Base-by-base conservation (phyloP, 2,888 invertebrate species). In the Crematogaster levior region DNA sequence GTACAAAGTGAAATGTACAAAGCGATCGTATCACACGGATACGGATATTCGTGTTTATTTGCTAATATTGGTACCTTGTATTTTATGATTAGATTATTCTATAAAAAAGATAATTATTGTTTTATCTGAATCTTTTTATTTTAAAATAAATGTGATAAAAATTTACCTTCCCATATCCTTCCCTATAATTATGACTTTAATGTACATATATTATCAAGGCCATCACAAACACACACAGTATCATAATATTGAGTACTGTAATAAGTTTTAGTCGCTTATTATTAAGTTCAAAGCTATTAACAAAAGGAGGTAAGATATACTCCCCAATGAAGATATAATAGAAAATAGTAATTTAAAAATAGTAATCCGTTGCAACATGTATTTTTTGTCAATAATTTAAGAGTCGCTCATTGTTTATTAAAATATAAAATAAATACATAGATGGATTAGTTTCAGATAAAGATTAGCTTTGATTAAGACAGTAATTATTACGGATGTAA, bases 121-220 rank as follows among this genome's bases (percentile, higher is more conserved):
- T 40, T 63, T 40, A 24, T 2, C 15, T 61, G 0, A n/a, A n/a
- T n/a, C n/a, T n/a, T n/a, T n/a, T n/a, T n/a, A 40, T 40, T 18
- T 40, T 63, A 18, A 40, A 63, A 61, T 40, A 61, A 61, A 63
- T 24, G 24, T 27, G 24, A 40, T 24, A 40, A 63, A 63, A 63
- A 63, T 63, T 40, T 63, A 40, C 15, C 37, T 61, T 24, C 15
- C 15, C 21, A 37, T 37, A 60, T 63, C 40, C 40, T 63, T 24
- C 9, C 40, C 24, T 6, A 40, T 3, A 12, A 24, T 63, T 40
- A 63, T 1, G 3, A 2, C 15, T 63, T 34, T 34, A 60, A 60
- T 34, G n/a, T n/a, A n/a, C n/a, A 60, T 34, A 34, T 34, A 60
- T 60, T 34, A 34, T 60, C 34, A 34, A 60, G 34, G n/a, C n/a